Base-by-base conservation (phyloP, 2,888 invertebrate genomes). In the Drosophila helvetica region DNA sequence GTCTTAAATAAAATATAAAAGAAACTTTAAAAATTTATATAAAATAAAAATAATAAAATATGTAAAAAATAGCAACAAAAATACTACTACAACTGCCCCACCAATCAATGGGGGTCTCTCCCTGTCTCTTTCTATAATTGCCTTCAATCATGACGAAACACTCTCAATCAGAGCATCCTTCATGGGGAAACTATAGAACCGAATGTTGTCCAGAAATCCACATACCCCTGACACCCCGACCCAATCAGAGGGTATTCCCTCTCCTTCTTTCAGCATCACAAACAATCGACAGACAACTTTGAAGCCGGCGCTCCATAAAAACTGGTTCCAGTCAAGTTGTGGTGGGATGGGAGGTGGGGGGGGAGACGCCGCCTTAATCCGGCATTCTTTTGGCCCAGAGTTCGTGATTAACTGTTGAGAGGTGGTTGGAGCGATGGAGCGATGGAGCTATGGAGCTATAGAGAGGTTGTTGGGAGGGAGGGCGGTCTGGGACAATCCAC, bases 341-440 rank as follows among this genome's bases (percentile, higher is more conserved):
- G 38, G 25, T 25, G 25, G 8, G 25, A 8, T n/a, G 15, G 33
- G 5, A 1, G 33, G 38, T 7, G 38, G 15, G 51, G 33, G 38
- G 38, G 38, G 38, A 38, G 68, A 68, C 67, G 68, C 69, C 71
- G 58, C 73, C 74, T 78, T 80, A 86, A 86, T 86, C 86, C 85
- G 74, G 82, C 79, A 83, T 86, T 87, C 79, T 74, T 83, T 72
- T 72, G 60, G 61, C 74, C 75, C 56, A 52, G 68, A 79, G 70
- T 74, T 83, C 87, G 83, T 83, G 83, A 83, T 83, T 85, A 83
- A 87, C 83, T 85, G 81, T 79, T 77, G 85, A 83, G 87, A 79
- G 87, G 75, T 80, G 50, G 79, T 64, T 60, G 50, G 70, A 71
- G 70, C 70, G 63, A 51, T 55, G 54, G 18, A 55, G 51, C 19